These are phyloP conservation scores for Cylas formicarius DNA, from an alignment of 1,140 invertebrate species.

Conservation along the genomic window DNA sequence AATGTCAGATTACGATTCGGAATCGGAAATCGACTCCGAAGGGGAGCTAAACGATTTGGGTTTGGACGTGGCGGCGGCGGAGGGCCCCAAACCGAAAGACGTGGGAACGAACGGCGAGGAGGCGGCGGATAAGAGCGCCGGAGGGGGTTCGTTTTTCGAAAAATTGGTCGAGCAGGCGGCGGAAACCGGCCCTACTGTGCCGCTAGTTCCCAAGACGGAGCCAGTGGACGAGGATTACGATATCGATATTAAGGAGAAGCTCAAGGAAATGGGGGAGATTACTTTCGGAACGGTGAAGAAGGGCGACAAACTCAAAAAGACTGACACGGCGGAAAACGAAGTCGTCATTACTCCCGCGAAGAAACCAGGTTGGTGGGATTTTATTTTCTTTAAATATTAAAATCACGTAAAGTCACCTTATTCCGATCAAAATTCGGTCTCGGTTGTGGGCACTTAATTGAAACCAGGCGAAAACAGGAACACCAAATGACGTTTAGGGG, in stretches of 20 bases:
- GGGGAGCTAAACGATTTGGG: constrained; percentile 25
- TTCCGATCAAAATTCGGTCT: no score
- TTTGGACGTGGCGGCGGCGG: constrained; percentile 7
- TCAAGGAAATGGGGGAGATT: constrained; percentile 53
- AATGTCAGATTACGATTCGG: constrained; percentile 35
- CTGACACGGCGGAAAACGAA: constrained; percentile 35
- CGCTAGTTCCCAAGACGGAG: constrained; percentile 14
- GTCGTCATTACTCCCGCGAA: constrained; percentile 35
- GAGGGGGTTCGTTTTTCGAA: constrained; percentile 28
- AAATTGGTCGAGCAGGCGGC: constrained; percentile 30
- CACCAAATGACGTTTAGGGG: no score
- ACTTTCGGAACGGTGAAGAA: constrained; percentile 41
- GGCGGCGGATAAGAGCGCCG: constrained; percentile 21
- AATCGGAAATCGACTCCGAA: constrained; percentile 34
- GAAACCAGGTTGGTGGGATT: constrained; percentile 30
- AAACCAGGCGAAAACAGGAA: no score
- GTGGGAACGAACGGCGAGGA: constrained; percentile 4
- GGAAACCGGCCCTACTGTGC: constrained; percentile 15
- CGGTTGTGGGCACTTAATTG: no score
- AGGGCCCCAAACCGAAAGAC: constrained; percentile 6
- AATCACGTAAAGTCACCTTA: neutral
- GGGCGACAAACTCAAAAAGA: constrained; percentile 37
- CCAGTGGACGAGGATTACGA: constrained; percentile 35
- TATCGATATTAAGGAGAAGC: constrained; percentile 48
- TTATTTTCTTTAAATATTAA: constrained; percentile 3